Percentiles rank a stretch among this genome's conserved stretches.
Evolutionary conservation across 1,140 invertebrate genomes (phyloP).

Genomic region (Trissolcus basalis): DNA sequence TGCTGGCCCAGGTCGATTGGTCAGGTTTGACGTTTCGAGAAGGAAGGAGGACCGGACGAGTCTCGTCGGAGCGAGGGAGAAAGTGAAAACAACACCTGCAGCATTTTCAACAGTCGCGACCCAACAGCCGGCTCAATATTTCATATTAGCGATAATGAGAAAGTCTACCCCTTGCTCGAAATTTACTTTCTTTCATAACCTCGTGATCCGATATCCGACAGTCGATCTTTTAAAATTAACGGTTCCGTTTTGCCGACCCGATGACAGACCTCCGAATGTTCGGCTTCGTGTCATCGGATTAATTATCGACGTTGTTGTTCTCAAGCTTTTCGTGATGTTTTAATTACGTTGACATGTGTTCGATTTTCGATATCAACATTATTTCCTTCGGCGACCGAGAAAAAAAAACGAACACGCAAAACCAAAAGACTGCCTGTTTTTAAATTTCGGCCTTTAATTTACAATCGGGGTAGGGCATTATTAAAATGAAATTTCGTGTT

Average conservation of each 20-base stretch:
- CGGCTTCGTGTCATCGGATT: constrained; percentile 26
- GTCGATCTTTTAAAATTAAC: constrained; percentile 27
- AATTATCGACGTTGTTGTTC: constrained; percentile 21
- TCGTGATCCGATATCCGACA: constrained; percentile 34
- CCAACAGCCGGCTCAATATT: constrained; percentile 69
- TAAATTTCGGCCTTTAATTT: too few relatives aligned
- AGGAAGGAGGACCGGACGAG: constrained; percentile 4
- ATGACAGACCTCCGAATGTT: constrained; percentile 30
- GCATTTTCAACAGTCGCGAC: constrained; percentile 66
- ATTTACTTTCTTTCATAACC: constrained; percentile 19
- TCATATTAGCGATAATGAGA: constrained; percentile 71
- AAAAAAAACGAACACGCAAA: too few relatives aligned
- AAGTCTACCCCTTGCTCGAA: constrained; percentile 56
- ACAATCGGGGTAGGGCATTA: too few relatives aligned
- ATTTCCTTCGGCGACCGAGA: too few relatives aligned
- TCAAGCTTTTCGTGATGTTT: constrained; percentile 11
- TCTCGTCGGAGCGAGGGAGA: constrained; percentile 43
- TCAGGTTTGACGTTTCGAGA: constrained; percentile 26
- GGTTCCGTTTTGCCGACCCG: constrained; percentile 18
- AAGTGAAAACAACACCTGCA: constrained; percentile 51
- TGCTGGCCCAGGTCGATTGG: constrained; percentile 32
- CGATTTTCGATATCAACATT: background rate
- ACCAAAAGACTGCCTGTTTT: too few relatives aligned
- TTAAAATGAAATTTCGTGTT: too few relatives aligned
- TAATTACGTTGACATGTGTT: constrained; percentile 10